phyloP scores from a whole-genome alignment of 2,797 vertebrate genomes.

The Acrocephalus scirpaceus region DNA sequence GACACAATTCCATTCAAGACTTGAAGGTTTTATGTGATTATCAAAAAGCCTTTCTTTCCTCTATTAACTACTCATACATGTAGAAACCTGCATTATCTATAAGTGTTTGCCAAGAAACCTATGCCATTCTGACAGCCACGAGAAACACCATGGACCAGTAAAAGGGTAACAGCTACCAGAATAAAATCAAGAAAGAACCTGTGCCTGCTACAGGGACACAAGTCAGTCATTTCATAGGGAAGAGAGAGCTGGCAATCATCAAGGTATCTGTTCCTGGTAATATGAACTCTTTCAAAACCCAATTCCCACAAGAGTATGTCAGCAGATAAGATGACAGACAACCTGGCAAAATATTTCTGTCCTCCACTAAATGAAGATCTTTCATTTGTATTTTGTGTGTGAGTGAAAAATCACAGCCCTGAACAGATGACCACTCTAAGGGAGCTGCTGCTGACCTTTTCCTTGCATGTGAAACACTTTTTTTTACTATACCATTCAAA shows the following conservation, averaged over 20 bases:
- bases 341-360: not conserved
- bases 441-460: not conserved
- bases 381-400: not conserved
- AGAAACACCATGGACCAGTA: not conserved
- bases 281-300: not conserved
- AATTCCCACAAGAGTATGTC: not conserved
- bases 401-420: not conserved
- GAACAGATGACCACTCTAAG: not conserved
- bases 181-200: not conserved
- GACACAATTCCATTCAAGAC: not conserved
- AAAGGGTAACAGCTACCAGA: not conserved
- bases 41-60: not conserved
- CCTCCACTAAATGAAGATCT: not conserved
- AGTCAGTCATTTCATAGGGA: not conserved
- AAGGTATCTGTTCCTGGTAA: not conserved
- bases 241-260: not conserved
- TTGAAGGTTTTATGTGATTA: not conserved
- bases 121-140: not conserved
- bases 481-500: not conserved
- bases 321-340: not conserved
- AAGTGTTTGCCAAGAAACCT: not conserved
- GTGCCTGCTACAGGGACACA: not conserved
- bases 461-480: not conserved
- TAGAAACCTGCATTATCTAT: not conserved
- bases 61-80: not conserved